These are phyloP conservation scores for Melanitta fusca DNA, from an alignment of 2,797 vertebrate genomes.

Conservation along the genomic window DNA sequence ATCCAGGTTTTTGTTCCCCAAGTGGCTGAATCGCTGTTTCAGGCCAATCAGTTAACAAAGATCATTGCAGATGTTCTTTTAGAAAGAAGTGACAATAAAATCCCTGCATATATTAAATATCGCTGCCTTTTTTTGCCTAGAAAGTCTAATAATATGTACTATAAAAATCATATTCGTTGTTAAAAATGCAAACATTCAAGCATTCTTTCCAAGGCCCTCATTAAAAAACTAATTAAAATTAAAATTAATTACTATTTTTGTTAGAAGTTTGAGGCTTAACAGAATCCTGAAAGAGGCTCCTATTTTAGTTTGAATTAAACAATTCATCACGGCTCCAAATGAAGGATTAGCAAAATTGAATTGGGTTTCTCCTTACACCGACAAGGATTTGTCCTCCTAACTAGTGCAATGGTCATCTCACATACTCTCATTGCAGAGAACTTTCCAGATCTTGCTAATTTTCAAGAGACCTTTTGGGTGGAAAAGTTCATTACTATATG, in stretches of 20 bases:
- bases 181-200: conserved; percentile 56
- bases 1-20: background rate
- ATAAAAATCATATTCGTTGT: conserved; percentile 45
- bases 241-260: conserved; percentile 64
- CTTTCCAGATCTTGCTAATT: background rate
- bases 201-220: conserved; percentile 48
- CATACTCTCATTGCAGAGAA: background rate
- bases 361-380: background rate
- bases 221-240: conserved; percentile 63
- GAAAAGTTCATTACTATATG: background rate
- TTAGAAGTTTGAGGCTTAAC: conserved; percentile 50
- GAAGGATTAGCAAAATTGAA: conserved; percentile 23
- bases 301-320: conserved; percentile 36
- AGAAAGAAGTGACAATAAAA: background rate
- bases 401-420: background rate
- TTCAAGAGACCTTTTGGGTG: background rate
- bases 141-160: background rate
- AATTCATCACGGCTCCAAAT: background rate
- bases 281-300: conserved; percentile 9
- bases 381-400: background rate
- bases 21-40: background rate
- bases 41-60: background rate
- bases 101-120: background rate
- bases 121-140: conserved; percentile 24
- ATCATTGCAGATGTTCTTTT: background rate